A percentile compares a stretch with the other conserved stretches of the same genome.
Evolutionary conservation across 2,888 invertebrate genomes (phyloP).

Genomic region (Melikaiella ostensackeni): DNA sequence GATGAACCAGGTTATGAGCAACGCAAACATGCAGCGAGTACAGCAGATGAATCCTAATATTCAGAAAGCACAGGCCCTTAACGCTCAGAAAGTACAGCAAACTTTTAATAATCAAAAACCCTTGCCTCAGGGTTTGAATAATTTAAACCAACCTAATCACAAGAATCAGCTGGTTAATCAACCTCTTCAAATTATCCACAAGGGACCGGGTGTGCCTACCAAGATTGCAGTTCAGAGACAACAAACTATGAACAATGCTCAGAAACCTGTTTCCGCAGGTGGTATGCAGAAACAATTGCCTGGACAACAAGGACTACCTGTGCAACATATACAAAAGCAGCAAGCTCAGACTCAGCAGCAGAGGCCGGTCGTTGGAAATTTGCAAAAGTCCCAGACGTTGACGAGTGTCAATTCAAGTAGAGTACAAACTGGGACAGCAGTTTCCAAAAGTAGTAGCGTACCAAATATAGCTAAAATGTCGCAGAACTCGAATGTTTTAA

Average conservation of each 20-base stretch:
- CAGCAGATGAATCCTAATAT: constrained; percentile 55
- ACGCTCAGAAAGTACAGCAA: constrained; percentile 54
- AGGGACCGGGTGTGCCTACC: constrained; percentile 59
- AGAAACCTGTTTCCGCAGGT: constrained; percentile 53
- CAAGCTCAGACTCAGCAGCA: constrained; percentile 50
- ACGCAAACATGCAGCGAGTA: constrained; percentile 60
- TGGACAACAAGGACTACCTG: constrained; percentile 43
- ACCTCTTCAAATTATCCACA: constrained; percentile 56
- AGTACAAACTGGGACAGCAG: constrained; percentile 43
- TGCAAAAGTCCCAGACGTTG: constrained; percentile 60
- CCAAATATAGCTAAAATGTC: constrained; percentile 66
- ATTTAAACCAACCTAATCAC: constrained; percentile 57
- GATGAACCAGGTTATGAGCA: constrained; percentile 62
- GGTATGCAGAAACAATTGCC: constrained; percentile 44
- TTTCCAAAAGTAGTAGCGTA: constrained; percentile 66
- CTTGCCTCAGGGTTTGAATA: constrained; percentile 54
- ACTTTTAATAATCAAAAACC: constrained; percentile 63
- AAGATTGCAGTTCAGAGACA: constrained; percentile 63
- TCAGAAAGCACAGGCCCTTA: constrained; percentile 48
- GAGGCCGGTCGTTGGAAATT: constrained; percentile 51
- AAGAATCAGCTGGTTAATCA: constrained; percentile 55
- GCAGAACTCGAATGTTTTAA: constrained; percentile 58
- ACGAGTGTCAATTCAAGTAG: constrained; percentile 7
- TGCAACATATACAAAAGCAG: constrained; percentile 45
- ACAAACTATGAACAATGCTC: constrained; percentile 61